Conservation (phyloP, 1,140 invertebrate genomes). For the Neodiprion lecontei region DNA sequence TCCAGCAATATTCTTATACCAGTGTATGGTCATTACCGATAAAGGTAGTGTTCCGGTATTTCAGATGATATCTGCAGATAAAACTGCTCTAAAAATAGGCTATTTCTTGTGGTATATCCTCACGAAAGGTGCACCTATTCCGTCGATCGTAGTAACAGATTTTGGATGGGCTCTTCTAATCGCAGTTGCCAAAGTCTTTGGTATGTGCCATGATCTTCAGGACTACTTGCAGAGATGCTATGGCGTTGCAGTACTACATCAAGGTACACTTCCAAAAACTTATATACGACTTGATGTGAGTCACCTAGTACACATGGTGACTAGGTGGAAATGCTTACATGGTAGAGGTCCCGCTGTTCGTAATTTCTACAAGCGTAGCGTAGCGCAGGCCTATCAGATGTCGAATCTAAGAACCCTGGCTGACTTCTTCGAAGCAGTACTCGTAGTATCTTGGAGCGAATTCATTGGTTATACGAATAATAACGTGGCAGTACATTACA, state of each 20-base stretch:
- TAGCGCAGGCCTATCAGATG: conserved; percentile 22
- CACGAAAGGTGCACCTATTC: conserved; percentile 7
- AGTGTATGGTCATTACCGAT: conserved; percentile 21
- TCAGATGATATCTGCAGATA: conserved; percentile 25
- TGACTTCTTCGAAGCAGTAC: conserved; percentile 18
- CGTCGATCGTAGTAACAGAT: conserved; percentile 23
- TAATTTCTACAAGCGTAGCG: conserved; percentile 18
- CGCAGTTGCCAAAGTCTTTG: conserved; percentile 25
- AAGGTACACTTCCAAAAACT: conserved; percentile 12
- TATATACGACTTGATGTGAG: conserved; percentile 26
- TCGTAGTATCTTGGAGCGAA: conserved; percentile 19
- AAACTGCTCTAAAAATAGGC: conserved; percentile 20
- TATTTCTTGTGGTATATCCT: conserved; percentile 27
- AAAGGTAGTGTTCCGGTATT: conserved; percentile 22
- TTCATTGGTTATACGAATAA: conserved; percentile 7
- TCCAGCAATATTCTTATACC: conserved; percentile 17
- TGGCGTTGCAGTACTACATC: conserved; percentile 13
- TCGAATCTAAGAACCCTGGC: conserved; percentile 3
- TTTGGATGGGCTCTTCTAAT: conserved; percentile 25
- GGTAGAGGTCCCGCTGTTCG: conserved; percentile 11
- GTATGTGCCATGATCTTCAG: conserved; percentile 17
- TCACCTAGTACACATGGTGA: conserved; percentile 22
- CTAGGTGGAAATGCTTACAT: conserved; percentile 23
- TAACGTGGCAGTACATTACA: conserved; percentile 10
- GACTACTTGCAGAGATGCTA: conserved; percentile 29